Percentiles rank a stretch among this genome's conserved stretches.
These are phyloP conservation scores for Centrocercus urophasianus DNA, from an alignment of 2,113 vertebrate species.

Conservation along the genomic window DNA sequence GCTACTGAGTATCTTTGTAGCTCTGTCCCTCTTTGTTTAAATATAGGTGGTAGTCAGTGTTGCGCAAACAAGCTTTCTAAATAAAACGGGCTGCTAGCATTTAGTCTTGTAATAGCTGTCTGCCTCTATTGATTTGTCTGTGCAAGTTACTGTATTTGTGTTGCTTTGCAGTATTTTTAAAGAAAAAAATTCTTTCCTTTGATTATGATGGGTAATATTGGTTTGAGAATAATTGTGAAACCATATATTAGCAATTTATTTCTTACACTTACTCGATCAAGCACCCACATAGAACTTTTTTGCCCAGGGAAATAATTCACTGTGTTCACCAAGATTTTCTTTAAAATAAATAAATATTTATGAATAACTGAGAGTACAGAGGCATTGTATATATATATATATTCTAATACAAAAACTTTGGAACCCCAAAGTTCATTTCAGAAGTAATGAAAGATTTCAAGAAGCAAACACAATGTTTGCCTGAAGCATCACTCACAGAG, in stretches of 20 bases:
- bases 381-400: not conserved
- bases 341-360: not conserved
- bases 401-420: not conserved
- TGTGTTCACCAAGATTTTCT: not conserved
- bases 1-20: not conserved
- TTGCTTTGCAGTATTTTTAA: not conserved
- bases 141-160: not conserved
- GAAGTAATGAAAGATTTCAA: not conserved
- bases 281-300: not conserved
- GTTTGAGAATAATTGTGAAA: not conserved
- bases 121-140: slow-evolving; percentile 16
- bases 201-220: not conserved
- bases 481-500: not conserved
- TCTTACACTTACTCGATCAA: not conserved
- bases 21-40: not conserved
- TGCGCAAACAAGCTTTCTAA: not conserved
- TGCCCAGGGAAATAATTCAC: slow-evolving; percentile 23
- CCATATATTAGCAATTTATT: slow-evolving; percentile 24
- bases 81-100: not conserved
- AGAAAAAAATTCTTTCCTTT: not conserved
- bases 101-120: not conserved
- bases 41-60: not conserved
- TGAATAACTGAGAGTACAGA: not conserved
- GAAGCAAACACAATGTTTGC: not conserved
- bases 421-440: not conserved